These are phyloP conservation scores for Synergus japonicus DNA, from an alignment of 2,888 invertebrate genomes.

Conservation along the genomic window DNA sequence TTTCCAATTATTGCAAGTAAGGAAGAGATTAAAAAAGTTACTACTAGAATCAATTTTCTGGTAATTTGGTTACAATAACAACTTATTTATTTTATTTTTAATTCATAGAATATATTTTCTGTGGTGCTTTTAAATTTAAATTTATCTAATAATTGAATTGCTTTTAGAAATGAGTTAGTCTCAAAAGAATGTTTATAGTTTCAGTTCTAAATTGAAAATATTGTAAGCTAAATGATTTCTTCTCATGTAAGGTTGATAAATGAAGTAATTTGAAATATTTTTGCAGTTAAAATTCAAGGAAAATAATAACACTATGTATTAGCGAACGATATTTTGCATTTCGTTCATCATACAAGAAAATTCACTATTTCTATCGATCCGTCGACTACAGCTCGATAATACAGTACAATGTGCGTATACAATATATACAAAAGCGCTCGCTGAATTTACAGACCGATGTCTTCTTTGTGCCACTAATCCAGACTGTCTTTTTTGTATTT, in stretches of 20 bases:
- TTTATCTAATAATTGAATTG: too few species aligned
- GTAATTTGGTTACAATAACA: not conserved
- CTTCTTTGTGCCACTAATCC: constrained; percentile 63
- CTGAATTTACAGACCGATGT: constrained; percentile 67
- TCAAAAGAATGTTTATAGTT: too few species aligned
- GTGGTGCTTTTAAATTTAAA: too few species aligned
- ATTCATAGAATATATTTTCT: too few species aligned
- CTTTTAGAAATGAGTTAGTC: too few species aligned
- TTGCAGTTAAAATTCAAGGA: not conserved
- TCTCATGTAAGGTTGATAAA: too few species aligned
- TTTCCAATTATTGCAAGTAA: not conserved
- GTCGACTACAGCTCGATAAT: constrained; percentile 69
- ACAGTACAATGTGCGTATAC: constrained; percentile 74
- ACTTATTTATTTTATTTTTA: not conserved
- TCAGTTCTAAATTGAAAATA: too few species aligned
- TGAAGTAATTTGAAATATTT: too few species aligned
- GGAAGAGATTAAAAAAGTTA: not conserved
- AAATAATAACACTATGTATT: constrained; percentile 52
- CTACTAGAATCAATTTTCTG: not conserved
- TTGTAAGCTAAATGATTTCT: too few species aligned
- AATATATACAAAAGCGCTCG: constrained; percentile 74
- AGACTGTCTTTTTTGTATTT: constrained; percentile 70
- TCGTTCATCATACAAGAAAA: constrained; percentile 73
- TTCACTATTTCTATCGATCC: constrained; percentile 66
- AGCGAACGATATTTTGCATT: constrained; percentile 72